Base-by-base conservation (phyloP, 2,888 invertebrate species). In the Ectobius pallidus region DNA sequence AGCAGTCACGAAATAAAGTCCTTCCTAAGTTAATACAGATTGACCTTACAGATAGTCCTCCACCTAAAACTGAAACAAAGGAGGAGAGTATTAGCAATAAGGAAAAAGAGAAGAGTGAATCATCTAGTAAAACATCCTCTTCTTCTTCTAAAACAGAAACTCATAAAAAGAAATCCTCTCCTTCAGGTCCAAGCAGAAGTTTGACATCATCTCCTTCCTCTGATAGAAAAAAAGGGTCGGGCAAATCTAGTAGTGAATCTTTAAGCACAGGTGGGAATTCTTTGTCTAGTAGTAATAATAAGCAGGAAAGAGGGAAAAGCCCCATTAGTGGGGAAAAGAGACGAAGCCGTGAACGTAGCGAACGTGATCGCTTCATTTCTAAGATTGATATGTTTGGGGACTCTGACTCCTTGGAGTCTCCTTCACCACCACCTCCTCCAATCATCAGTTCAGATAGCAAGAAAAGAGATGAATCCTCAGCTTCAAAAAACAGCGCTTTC, bases 1-100 rank as follows among this genome's bases (percentile, higher is more conserved):
- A 75, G 52, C 22, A 68, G 74, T 74, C 75, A 65, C 73, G 74
- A 78, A 80, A 77, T 76, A 78, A 76, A 74, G 77, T 77, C 74
- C 79, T 79, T 75, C 75, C 75, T n/a, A 65, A 46, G 11, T 27
- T 65, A 65, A 30, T 65, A 46, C 44, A 65, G 73, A 77, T 73
- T 72, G 68, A 49, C 44, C 62, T 71, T 67, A 70, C 65, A 39
- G 69, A 69, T 52, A 73, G 72, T 52, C 69, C 69, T 34, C 72
- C 72, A 46, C 63, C 42, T 39, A 73, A 73, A 69, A 32, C 20
- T 18, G 71, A 63, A 7, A 71, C 62, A 49, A 71, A 71, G 39
- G 71, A 63, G 27, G 63, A 71, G 11, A 46, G 27, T 44, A n/a
- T 18, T 58, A 27, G 25, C 20, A 58, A 27, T 27, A 61, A 70